A percentile compares a stretch with the other conserved stretches of the same genome.
These are phyloP conservation scores for Aphis craccivora DNA, from an alignment of 1,140 invertebrate species.

Conservation along the genomic window DNA sequence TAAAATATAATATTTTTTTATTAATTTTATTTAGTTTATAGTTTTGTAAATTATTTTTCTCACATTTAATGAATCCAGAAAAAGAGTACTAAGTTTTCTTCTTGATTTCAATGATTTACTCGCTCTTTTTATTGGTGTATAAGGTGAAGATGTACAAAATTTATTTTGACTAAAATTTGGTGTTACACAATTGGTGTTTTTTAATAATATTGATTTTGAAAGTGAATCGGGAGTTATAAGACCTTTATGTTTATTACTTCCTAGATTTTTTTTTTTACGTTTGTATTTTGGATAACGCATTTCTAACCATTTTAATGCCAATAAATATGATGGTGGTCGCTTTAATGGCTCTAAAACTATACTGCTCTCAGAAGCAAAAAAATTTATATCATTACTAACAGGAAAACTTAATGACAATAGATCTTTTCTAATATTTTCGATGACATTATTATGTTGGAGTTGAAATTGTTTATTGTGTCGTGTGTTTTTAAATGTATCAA, in stretches of 20 bases:
- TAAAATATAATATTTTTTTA: neutral
- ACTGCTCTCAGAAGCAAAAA: conserved; percentile 46
- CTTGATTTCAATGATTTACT: neutral
- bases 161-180: neutral
- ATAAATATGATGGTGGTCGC: conserved; percentile 30
- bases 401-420: conserved; percentile 30
- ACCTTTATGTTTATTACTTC: neutral
- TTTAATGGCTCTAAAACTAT: conserved; percentile 50
- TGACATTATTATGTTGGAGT: conserved; percentile 21
- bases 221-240: conserved; percentile 30
- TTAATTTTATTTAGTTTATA: neutral
- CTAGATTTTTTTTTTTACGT: conserved; percentile 6
- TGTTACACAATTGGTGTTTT: conserved; percentile 24
- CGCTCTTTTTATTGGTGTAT: neutral
- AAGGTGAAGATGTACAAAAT: conserved; percentile 1
- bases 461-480: neutral
- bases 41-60: neutral
- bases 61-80: conserved; percentile 48
- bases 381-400: conserved; percentile 4
- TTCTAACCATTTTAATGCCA: conserved; percentile 50
- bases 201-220: conserved; percentile 33
- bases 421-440: conserved; percentile 42
- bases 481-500: conserved; percentile 25
- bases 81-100: conserved; percentile 46
- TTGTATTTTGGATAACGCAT: neutral